Conservation (phyloP, 2,797 vertebrate species). For the Chrysocyon brachyurus region DNA sequence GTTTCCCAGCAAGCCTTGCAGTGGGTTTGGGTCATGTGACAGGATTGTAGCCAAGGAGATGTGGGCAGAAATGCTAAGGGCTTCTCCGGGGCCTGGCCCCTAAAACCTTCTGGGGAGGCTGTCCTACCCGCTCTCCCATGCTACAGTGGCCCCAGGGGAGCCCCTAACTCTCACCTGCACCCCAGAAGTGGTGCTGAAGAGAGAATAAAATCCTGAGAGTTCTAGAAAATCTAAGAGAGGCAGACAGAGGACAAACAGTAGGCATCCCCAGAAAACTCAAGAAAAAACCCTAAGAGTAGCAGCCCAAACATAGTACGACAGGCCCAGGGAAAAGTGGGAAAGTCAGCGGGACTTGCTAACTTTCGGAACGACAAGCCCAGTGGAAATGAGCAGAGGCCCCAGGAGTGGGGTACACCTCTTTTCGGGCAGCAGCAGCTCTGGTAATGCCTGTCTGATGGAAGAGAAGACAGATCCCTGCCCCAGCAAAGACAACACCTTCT, state of each 20-base stretch:
- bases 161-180: neutral
- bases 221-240: neutral
- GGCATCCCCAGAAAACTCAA: neutral
- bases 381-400: neutral
- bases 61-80: neutral
- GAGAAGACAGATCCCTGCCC: neutral
- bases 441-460: neutral
- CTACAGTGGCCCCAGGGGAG: no score
- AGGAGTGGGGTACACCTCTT: neutral
- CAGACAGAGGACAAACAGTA: neutral
- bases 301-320: neutral
- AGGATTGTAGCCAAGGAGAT: neutral
- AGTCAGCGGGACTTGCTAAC: no score
- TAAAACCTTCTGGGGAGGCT: neutral
- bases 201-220: neutral
- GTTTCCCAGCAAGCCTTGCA: neutral
- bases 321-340: neutral
- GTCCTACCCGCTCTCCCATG: neutral
- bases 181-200: neutral
- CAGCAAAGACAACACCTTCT: neutral
- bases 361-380: neutral
- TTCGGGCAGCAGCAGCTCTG: neutral
- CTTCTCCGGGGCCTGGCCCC: neutral
- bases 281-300: neutral
- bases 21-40: neutral